A percentile compares a stretch with the other conserved stretches of the same genome.
Evolutionary conservation across 1,140 invertebrate genomes (phyloP).

Genomic region (Drosophila watanabei): DNA sequence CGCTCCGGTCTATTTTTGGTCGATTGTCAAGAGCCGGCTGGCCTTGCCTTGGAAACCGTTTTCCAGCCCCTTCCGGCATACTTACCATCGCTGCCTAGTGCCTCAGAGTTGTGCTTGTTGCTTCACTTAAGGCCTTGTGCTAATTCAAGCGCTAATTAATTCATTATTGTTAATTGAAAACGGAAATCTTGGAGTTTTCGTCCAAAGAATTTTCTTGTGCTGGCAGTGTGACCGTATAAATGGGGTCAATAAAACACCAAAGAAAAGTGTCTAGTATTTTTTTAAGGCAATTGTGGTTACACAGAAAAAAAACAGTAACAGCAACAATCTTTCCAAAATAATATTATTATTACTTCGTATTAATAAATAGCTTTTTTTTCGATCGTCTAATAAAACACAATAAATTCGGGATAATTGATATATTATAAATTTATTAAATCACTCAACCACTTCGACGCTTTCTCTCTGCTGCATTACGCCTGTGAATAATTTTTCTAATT

Average conservation of each 20-base stretch:
- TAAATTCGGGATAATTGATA: too few relatives aligned
- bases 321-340: neutral
- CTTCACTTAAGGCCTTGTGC: slow-evolving; percentile 24
- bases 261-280: neutral
- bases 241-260: neutral
- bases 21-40: slow-evolving; percentile 38
- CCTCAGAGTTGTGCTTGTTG: slow-evolving; percentile 12
- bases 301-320: neutral
- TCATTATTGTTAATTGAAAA: slow-evolving; percentile 76
- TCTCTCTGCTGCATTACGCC: neutral
- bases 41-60: neutral
- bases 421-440: neutral
- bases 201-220: slow-evolving; percentile 40
- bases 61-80: neutral
- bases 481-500: neutral
- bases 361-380: too few relatives aligned
- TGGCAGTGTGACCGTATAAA: slow-evolving; percentile 24
- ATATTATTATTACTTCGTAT: too few relatives aligned
- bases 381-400: too few relatives aligned
- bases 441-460: neutral
- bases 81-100: slow-evolving; percentile 64
- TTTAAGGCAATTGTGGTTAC: neutral
- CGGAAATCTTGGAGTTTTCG: slow-evolving; percentile 49
- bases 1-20: slow-evolving; percentile 72
- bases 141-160: slow-evolving; percentile 71